Evolutionary conservation across 2,797 vertebrate genomes (phyloP), one percentile per base, ranked within the genome.

Genomic region (Percopsis omiscomaycus): DNA sequence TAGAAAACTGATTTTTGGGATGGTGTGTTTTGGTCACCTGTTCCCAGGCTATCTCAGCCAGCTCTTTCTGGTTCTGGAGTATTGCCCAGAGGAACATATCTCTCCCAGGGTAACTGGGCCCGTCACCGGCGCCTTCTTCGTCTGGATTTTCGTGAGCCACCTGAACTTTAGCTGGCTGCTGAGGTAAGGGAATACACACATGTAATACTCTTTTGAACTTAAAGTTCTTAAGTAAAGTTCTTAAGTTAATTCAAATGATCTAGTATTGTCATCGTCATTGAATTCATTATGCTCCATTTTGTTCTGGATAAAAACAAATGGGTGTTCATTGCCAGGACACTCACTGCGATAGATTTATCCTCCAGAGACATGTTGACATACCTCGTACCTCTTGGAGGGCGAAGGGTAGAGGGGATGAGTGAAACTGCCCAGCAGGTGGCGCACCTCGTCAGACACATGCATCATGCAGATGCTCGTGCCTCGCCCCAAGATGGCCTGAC

Each of bases 1-100:
- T 37, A 37, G 32, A 37, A 8, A 37, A 37, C 32, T 5, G 32
- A 37, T 37, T 8, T 0, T 29, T 48, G 12, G 11, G 8, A 11
- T 2, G 37, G 14, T 51, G 8, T 14, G 61, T 56, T 61, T 46
- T 13, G 1, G 51, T 81, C 89, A 99, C 98, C 95, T 98, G 95
- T 13, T 94, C 90, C 98, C 98, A 99, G 69, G 94, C 90, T 44
- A 98, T 96, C 32, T 95, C 93, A 11, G 96, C 91, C 87, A 99
- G 84, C 57, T 97, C 93, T 76, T 63, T 93, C 45, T 89, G 93
- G 84, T 94, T 96, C 89, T 98, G 96, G 10, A 99, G 80, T 0
- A 98, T 68, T 11, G 95, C 94, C 98, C 98, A 99, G 51, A 99
- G 94, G 67, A 99, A 96, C 30, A 99, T 92, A 71, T 99, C 97